These are phyloP conservation scores for Physocephala rufipes DNA, from an alignment of 2,888 invertebrate species.

Conservation along the genomic window DNA sequence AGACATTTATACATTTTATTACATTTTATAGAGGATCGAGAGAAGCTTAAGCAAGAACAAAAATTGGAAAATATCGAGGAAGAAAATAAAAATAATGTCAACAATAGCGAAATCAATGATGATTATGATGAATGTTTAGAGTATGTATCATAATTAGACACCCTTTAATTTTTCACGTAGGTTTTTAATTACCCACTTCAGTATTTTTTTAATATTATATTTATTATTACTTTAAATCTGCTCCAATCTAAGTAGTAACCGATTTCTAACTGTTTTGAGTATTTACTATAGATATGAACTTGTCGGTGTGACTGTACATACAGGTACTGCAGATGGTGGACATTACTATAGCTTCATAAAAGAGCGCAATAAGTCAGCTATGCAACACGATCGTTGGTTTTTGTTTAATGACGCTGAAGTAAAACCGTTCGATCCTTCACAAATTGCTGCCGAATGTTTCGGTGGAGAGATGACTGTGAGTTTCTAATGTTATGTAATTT, in stretches of 20 bases:
- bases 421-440: slow-evolving; percentile 93
- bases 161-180: too few species aligned
- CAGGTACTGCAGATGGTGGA: slow-evolving; percentile 97
- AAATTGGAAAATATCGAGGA: slow-evolving; percentile 42
- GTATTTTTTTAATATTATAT: not conserved
- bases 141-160: slow-evolving; percentile 65
- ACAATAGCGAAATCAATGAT: slow-evolving; percentile 58
- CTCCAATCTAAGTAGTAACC: too few species aligned
- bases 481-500: not conserved
- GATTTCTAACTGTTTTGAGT: too few species aligned
- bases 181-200: not conserved
- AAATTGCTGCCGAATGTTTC: slow-evolving; percentile 94
- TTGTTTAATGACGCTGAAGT: slow-evolving; percentile 93
- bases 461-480: slow-evolving; percentile 95
- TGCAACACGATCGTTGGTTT: slow-evolving; percentile 87
- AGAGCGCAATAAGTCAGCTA: slow-evolving; percentile 75
- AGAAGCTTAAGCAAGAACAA: slow-evolving; percentile 66
- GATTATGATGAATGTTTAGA: slow-evolving; percentile 79
- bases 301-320: slow-evolving; percentile 95
- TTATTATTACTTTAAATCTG: not conserved
- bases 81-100: slow-evolving; percentile 43
- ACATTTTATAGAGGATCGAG: slow-evolving; percentile 70
- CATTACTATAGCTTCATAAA: slow-evolving; percentile 97
- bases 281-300: slow-evolving; percentile 72
- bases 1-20: not conserved